A percentile compares a stretch with the other conserved stretches of the same genome.
Evolutionary conservation across 2,113 vertebrate species (phyloP).

Genomic region (Orthonyx spaldingii): DNA sequence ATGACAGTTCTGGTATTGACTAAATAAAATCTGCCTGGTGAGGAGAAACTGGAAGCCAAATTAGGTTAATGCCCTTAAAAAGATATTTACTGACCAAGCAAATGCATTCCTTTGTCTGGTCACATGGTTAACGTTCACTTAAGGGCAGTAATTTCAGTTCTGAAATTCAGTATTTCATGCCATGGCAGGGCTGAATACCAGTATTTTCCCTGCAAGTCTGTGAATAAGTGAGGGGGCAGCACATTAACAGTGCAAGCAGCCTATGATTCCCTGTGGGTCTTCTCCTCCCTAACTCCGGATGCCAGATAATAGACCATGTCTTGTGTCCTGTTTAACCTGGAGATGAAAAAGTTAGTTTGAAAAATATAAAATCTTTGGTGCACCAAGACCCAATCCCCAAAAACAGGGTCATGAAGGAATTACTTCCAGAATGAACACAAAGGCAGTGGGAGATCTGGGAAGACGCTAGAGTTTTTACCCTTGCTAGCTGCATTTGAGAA

Average conservation of each 20-base stretch:
- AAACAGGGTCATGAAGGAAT: background rate
- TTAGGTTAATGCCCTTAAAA: background rate
- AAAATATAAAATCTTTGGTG: background rate
- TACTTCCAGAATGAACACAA: background rate
- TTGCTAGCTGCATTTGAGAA: background rate
- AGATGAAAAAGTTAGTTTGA: background rate
- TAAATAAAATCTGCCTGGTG: background rate
- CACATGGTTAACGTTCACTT: background rate
- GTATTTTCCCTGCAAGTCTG: background rate
- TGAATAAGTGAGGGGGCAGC: background rate
- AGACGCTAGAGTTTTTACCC: background rate
- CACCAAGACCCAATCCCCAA: background rate
- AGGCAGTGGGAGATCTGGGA: background rate
- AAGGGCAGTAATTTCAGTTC: background rate
- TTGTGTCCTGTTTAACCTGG: background rate
- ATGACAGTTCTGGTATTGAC: background rate
- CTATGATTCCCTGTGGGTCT: background rate
- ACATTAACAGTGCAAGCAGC: background rate
- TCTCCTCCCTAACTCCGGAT: background rate
- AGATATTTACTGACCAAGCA: background rate
- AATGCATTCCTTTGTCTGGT: background rate
- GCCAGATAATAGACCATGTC: background rate
- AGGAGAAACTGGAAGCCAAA: background rate
- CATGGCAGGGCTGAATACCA: background rate
- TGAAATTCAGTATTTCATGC: background rate